Percentiles rank a stretch among this genome's conserved stretches.
Evolutionary conservation across 1,140 invertebrate species (phyloP).

Genomic region (Drusus annulatus): DNA sequence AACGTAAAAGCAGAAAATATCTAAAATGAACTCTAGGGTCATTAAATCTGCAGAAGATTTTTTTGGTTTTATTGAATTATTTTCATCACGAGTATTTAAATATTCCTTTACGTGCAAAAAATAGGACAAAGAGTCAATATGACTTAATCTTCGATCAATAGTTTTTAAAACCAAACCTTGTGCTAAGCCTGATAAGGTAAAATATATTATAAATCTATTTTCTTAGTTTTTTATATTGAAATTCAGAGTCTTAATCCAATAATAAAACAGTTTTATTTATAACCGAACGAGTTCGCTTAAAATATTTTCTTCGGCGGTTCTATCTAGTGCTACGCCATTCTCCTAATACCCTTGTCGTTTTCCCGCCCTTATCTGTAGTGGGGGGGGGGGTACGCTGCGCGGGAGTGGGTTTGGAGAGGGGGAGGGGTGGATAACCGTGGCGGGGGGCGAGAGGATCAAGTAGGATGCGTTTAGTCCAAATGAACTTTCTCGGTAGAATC

Average conservation of each 20-base stretch:
- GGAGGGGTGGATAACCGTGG: neutral
- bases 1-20: too few relatives aligned
- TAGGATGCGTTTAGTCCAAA: slow-evolving; percentile 30
- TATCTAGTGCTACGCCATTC: slow-evolving; percentile 20
- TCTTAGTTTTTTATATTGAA: neutral
- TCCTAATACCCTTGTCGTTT: slow-evolving; percentile 35
- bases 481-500: slow-evolving; percentile 32
- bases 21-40: too few relatives aligned
- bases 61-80: too few relatives aligned
- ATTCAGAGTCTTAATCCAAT: neutral
- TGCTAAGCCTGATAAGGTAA: too few relatives aligned
- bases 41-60: too few relatives aligned
- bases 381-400: neutral
- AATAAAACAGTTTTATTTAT: slow-evolving; percentile 8
- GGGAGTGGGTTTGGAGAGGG: neutral
- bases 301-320: slow-evolving; percentile 17
- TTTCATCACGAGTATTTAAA: too few relatives aligned
- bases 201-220: too few relatives aligned
- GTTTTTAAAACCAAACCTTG: too few relatives aligned
- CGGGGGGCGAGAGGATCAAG: slow-evolving; percentile 18
- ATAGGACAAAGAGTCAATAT: too few relatives aligned
- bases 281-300: neutral
- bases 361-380: slow-evolving; percentile 28
- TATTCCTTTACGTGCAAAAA: too few relatives aligned
- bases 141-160: too few relatives aligned